Percentiles rank a stretch among this genome's conserved stretches.
phyloP scores from a whole-genome alignment of 2,113 vertebrate species.

The Calidris pygmaea region DNA sequence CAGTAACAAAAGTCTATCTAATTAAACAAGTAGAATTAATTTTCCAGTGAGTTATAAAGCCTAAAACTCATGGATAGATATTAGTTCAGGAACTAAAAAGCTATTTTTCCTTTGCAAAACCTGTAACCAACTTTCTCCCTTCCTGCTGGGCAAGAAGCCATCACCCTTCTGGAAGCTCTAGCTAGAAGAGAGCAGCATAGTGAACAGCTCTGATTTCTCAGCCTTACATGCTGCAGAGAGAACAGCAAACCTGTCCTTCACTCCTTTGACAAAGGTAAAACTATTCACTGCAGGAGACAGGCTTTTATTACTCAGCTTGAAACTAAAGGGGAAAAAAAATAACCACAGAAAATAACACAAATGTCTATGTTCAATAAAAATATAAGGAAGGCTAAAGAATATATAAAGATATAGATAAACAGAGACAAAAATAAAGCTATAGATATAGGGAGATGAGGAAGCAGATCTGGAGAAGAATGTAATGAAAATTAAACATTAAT shows the following conservation, averaged over 20 bases:
- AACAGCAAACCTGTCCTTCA: neutral
- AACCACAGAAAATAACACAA: neutral
- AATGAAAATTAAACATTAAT: neutral
- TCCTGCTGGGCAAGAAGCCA: neutral
- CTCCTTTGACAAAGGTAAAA: neutral
- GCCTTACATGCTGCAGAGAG: neutral
- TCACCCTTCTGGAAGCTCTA: neutral
- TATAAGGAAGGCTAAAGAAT: neutral
- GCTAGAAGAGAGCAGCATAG: accelerated
- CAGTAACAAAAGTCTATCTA: neutral
- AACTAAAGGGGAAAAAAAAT: neutral
- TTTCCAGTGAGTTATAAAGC: neutral
- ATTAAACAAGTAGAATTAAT: neutral
- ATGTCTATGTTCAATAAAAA: neutral
- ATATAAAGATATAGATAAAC: neutral
- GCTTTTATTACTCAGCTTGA: neutral
- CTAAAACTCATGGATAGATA: neutral
- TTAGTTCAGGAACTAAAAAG: neutral
- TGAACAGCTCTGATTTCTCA: neutral
- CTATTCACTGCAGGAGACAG: neutral
- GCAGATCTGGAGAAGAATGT: neutral
- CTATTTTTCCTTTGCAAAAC: neutral
- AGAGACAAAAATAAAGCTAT: neutral
- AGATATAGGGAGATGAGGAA: neutral
- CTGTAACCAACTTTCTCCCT: neutral